Evolutionary conservation across 1,140 invertebrate species (phyloP), one percentile per base, ranked within the genome.

Genomic region (Macrocentrus cingulum): DNA sequence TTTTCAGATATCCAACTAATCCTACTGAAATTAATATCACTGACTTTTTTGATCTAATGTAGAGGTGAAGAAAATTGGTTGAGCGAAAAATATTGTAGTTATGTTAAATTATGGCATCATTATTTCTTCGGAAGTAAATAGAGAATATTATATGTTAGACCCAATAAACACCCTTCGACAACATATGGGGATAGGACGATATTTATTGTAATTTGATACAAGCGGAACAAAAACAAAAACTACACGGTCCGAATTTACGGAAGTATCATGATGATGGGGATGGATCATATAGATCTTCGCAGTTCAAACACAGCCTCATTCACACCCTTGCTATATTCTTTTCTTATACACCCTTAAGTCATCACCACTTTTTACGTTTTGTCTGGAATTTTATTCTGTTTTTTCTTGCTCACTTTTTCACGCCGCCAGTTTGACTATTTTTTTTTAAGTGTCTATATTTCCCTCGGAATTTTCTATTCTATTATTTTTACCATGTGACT

Each of bases 141-240:
- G n/a, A n/a, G n/a, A n/a, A n/a, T n/a, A n/a, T n/a, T n/a, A n/a
- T n/a, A n/a, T n/a, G n/a, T n/a, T n/a, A 39, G 23, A 42, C 44
- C 39, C 62, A 62, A 66, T 64, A 58, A 59, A 50, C 55, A 57
- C 57, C 62, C 56, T 59, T 59, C 52, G 56, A 55, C 62, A 63
- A 53, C 62, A 60, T 65, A 69, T 62, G 72, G 75, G 71, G 66
- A 55, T 67, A 52, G 51, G 48, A 23, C 62, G 64, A 65, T 76
- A 75, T 76, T 76, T 76, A 76, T 76, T 65, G 74, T 75, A 74
- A 76, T 76, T 75, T 76, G 71, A 76, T 76, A 75, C 72, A 70
- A 75, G 61, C 72, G 22, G 45, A 15, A 57, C 57, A 58, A 59
- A 60, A 63, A 66, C 69, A 74, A 70, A 75, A 74, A 75, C 74